These are phyloP conservation scores for Vulpes vulpes DNA, from an alignment of 2,113 vertebrate genomes.

Conservation along the genomic window DNA sequence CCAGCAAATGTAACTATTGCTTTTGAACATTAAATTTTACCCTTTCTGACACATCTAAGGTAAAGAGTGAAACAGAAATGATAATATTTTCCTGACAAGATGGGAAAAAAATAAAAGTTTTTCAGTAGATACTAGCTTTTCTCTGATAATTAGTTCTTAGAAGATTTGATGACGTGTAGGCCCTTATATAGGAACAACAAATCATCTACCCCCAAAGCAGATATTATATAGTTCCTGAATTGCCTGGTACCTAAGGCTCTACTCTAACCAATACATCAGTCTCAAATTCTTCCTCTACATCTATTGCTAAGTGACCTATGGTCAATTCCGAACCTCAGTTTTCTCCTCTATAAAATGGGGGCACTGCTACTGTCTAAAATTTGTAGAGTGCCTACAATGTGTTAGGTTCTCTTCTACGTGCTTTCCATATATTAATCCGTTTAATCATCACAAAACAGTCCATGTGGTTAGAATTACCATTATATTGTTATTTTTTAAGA, in stretches of 20 bases:
- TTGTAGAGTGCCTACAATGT: neutral
- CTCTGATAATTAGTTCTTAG: neutral
- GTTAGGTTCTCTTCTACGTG: neutral
- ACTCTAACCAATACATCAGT: neutral
- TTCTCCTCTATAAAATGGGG: neutral
- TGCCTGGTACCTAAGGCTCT: no score
- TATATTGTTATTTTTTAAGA: no score
- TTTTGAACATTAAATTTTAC: neutral
- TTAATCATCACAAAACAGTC: neutral
- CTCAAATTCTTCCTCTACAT: neutral
- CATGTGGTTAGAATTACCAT: neutral
- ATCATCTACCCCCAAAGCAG: neutral
- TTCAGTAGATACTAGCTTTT: neutral
- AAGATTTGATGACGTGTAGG: neutral
- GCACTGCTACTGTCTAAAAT: neutral
- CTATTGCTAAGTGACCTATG: neutral
- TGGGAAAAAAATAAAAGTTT: neutral
- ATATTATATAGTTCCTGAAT: neutral
- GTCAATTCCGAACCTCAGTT: neutral
- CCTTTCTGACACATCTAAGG: neutral
- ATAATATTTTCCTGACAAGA: neutral
- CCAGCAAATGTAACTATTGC: neutral
- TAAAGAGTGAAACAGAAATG: neutral
- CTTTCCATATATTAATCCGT: neutral
- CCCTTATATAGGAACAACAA: neutral